These are phyloP conservation scores for Tinamus major DNA, from an alignment of 2,797 vertebrate genomes.

Conservation along the genomic window DNA sequence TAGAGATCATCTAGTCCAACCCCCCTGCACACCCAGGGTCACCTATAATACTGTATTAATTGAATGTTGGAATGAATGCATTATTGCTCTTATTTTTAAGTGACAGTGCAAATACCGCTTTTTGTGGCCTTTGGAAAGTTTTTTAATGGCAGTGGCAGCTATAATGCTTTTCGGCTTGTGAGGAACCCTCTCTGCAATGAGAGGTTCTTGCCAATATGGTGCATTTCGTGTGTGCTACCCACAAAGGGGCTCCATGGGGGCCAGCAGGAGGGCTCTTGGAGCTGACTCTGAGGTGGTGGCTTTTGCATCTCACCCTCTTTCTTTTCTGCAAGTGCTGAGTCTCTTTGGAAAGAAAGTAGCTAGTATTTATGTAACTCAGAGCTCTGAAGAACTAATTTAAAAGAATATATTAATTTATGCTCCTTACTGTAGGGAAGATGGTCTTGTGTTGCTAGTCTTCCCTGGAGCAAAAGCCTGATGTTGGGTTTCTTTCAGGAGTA, in stretches of 20 bases:
- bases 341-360: neutral
- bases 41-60: neutral
- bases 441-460: neutral
- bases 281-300: neutral
- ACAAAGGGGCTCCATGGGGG: neutral
- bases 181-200: accelerated
- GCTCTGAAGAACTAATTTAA: neutral
- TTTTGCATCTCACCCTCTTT: neutral
- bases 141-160: neutral
- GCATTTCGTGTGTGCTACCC: too few species aligned
- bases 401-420: neutral
- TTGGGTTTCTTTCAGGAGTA: neutral
- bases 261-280: accelerated
- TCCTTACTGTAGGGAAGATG: neutral
- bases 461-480: neutral
- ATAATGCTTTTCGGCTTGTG: accelerated
- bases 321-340: neutral
- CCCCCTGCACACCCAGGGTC: too few species aligned
- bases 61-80: neutral
- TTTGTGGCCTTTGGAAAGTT: neutral
- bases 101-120: neutral
- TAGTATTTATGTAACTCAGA: neutral
- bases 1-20: too few species aligned
- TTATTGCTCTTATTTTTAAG: neutral
- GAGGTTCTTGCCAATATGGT: accelerated